Conservation (phyloP, 2,113 vertebrate genomes). For the Macquaria australasica region DNA sequence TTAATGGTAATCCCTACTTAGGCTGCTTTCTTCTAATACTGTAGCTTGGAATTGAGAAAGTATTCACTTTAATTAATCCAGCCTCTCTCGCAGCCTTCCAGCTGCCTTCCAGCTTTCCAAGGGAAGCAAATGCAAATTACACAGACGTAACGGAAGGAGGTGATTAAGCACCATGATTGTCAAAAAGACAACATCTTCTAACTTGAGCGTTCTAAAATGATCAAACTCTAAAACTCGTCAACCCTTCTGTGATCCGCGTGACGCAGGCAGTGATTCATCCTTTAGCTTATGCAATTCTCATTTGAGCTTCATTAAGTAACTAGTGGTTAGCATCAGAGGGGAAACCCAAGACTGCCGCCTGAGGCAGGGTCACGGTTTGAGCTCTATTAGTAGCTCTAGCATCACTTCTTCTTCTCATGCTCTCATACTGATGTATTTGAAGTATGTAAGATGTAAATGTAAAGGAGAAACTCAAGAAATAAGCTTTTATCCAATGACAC, state of each 20-base stretch:
- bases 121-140: conserved; percentile 57
- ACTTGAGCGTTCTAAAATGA: conserved; percentile 47
- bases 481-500: neutral
- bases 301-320: conserved; percentile 49
- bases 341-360: conserved; percentile 19
- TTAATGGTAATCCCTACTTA: conserved; percentile 65
- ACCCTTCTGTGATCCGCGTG: conserved; percentile 5
- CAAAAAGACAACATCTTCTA: conserved; percentile 52
- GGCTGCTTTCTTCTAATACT: conserved; percentile 56
- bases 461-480: neutral
- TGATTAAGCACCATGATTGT: conserved; percentile 61
- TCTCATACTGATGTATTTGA: conserved; percentile 15
- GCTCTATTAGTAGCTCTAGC: conserved; percentile 4
- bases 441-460: conserved; percentile 1
- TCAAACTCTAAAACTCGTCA: conserved; percentile 34
- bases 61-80: conserved; percentile 65
- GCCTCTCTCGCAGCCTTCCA: conserved; percentile 23
- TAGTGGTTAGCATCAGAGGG: conserved; percentile 30
- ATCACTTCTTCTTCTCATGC: neutral
- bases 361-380: conserved; percentile 30
- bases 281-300: conserved; percentile 46
- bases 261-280: conserved; percentile 36
- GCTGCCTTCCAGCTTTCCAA: conserved; percentile 47
- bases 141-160: conserved; percentile 35
- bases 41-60: conserved; percentile 51